phyloP scores from a whole-genome alignment of 2,797 vertebrate species.

The Hapalemur alaotrensis region DNA sequence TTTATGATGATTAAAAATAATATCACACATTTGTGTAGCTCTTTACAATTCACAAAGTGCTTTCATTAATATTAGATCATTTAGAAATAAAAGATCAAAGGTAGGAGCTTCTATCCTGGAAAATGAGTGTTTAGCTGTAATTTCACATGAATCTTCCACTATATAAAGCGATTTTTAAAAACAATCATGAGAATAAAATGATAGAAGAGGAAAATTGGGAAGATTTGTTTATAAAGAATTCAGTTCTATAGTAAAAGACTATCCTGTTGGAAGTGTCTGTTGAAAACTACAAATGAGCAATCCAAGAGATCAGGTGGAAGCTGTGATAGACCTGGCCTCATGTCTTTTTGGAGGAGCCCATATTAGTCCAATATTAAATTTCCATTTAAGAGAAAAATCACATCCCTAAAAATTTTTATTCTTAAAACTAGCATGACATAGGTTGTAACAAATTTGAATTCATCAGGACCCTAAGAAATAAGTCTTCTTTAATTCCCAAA shows the following conservation, averaged over 20 bases:
- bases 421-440: background rate
- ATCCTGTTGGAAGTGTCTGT: background rate
- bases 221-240: background rate
- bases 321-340: background rate
- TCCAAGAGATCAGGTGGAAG: background rate
- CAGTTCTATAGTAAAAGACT: background rate
- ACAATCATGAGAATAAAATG: background rate
- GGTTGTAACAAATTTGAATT: background rate
- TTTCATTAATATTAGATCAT: background rate
- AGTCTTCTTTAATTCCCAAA: background rate
- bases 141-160: background rate
- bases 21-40: background rate
- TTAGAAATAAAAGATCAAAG: conserved; percentile 32
- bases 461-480: background rate
- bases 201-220: background rate
- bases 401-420: background rate
- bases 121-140: background rate
- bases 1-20: background rate
- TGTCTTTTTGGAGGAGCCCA: background rate
- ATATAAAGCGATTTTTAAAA: background rate
- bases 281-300: background rate
- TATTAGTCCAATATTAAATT: background rate
- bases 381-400: background rate
- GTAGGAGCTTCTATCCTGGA: background rate
- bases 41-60: background rate